These are phyloP conservation scores for Bucorvus abyssinicus DNA, from an alignment of 2,797 vertebrate genomes.

Conservation along the genomic window DNA sequence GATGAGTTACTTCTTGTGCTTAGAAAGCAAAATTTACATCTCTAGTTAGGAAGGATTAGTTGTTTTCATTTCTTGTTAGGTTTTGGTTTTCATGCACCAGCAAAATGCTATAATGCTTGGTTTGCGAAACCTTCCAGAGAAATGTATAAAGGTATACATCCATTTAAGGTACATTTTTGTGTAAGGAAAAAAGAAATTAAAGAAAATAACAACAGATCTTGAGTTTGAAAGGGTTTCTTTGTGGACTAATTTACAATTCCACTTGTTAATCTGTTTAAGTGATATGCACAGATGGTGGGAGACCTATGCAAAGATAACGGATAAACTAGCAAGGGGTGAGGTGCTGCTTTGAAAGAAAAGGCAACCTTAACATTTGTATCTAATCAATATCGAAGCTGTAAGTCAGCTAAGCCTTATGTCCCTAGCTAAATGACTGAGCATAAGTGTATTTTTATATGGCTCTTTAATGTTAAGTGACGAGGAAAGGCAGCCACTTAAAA, in stretches of 20 bases:
- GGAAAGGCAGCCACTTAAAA: conserved; percentile 60
- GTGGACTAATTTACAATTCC: not conserved
- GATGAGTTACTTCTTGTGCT: not conserved
- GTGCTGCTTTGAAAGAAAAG: not conserved
- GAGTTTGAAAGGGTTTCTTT: not conserved
- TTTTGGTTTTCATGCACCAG: not conserved
- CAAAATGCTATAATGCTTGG: not conserved
- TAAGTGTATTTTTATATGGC: conserved; percentile 24
- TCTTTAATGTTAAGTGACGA: conserved; percentile 63
- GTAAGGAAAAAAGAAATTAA: not conserved
- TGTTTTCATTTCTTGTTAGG: not conserved
- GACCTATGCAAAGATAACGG: not conserved
- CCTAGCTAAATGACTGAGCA: conserved; percentile 30
- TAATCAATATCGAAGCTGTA: not conserved
- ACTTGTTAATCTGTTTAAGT: not conserved
- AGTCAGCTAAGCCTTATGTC: not conserved
- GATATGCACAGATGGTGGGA: not conserved
- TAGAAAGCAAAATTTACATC: not conserved
- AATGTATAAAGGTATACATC: not conserved
- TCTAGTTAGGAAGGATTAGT: not conserved
- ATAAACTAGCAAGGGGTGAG: not conserved
- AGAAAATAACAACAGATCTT: not conserved
- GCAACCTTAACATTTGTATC: not conserved
- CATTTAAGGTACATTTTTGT: not conserved
- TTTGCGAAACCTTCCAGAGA: not conserved